Conservation (phyloP, 2,113 vertebrate species). For the Siniperca knerii region DNA sequence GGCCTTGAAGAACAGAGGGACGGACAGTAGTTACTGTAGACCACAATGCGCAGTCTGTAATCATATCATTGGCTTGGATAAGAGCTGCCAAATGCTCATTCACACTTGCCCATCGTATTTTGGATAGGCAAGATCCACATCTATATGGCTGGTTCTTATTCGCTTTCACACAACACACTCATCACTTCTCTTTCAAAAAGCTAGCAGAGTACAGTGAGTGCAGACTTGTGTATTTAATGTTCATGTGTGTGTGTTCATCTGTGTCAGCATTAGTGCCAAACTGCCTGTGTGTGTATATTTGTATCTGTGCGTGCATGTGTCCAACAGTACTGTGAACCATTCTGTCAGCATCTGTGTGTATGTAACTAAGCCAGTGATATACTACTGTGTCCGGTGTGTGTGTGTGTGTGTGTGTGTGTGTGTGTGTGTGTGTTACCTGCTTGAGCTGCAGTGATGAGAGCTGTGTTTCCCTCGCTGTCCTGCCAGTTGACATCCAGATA, state of each 20-base stretch:
- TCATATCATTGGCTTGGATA: neutral
- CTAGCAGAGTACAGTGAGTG: neutral
- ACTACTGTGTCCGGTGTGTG: neutral
- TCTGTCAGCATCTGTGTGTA: neutral
- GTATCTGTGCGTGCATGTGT: conserved; percentile 12
- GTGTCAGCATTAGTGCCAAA: conserved; percentile 31
- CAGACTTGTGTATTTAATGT: conserved; percentile 7
- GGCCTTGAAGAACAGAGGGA: conserved; percentile 83
- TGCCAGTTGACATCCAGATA: conserved; percentile 96
- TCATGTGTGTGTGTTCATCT: conserved; percentile 28
- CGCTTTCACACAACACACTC: conserved; percentile 6
- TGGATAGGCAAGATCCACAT: neutral
- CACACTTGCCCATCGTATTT: conserved; percentile 13
- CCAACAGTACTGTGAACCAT: neutral
- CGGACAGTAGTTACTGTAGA: neutral
- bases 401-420: conserved; percentile 2
- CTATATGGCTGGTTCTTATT: neutral
- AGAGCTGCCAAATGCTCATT: neutral
- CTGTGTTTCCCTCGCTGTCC: conserved; percentile 97
- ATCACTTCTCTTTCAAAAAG: conserved; percentile 12
- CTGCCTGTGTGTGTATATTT: conserved; percentile 2
- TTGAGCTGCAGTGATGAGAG: conserved; percentile 94
- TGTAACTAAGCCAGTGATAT: neutral
- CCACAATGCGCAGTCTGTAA: neutral
- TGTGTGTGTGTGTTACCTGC: conserved; percentile 86